Conservation (phyloP, 1,140 invertebrate genomes). For the Meteorus sp. region DNA sequence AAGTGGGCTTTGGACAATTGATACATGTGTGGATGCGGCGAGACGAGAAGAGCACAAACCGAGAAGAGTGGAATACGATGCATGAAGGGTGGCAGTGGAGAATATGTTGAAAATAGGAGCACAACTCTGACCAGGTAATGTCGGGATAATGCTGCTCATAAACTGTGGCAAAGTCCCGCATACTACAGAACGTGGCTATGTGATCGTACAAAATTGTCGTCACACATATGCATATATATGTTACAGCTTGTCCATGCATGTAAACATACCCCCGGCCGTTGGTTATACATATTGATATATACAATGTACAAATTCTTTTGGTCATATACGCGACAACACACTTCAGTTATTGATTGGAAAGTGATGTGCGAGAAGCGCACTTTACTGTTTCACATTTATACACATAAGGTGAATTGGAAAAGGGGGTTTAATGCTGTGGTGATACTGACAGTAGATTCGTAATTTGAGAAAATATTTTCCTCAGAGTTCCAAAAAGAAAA, state of each 20-base stretch:
- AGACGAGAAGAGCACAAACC: slow-evolving; percentile 14
- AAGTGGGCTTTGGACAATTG: background rate
- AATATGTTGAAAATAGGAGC: no score
- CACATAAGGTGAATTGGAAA: no score
- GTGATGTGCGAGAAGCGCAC: no score
- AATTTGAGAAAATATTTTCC: no score
- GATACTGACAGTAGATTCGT: no score
- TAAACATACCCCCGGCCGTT: slow-evolving; percentile 10
- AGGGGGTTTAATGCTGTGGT: no score
- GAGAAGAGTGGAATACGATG: slow-evolving; percentile 25
- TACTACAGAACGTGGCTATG: slow-evolving; percentile 2
- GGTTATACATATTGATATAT: slow-evolving; percentile 18
- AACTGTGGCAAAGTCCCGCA: slow-evolving; percentile 47
- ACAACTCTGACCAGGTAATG: slow-evolving; percentile 48
- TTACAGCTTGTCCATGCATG: slow-evolving; percentile 8
- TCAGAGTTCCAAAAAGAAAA: background rate
- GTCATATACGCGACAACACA: no score
- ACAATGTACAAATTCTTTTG: slow-evolving; percentile 4
- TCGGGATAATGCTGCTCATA: slow-evolving; percentile 56
- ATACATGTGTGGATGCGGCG: slow-evolving; percentile 4
- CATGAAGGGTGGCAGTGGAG: no score
- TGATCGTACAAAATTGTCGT: slow-evolving; percentile 34
- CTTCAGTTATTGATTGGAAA: no score
- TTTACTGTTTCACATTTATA: no score
- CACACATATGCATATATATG: slow-evolving; percentile 1